Evolutionary conservation across 2,113 vertebrate species (phyloP), one percentile per base, ranked within the genome.

Genomic region (Neoarius graeffei): DNA sequence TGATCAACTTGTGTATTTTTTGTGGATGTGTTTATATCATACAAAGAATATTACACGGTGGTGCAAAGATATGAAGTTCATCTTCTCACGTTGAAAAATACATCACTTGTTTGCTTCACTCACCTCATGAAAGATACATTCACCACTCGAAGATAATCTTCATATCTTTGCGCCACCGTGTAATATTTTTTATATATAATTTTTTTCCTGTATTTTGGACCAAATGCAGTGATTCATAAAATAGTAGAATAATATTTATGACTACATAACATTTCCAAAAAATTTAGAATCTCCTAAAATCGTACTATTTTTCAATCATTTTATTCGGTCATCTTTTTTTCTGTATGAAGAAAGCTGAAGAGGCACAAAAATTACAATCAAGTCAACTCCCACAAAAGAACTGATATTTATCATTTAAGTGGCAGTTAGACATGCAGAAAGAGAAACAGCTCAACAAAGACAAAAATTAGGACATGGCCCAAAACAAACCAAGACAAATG

Each of bases 361-460:
- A 56, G 11, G 5, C 14, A 79, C 59, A 54, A 77, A 77, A 59
- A 50, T 5, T 35, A 64, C 52, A 25, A 59, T 83, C 69, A 67
- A 79, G 60, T 67, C 50, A 9, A 35, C 27, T 80, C 30, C 50
- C 62, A 59, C 76, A 84, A 76, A 80, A 79, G 7, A 62, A 81
- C 17, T 35, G 25, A 11, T 1, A 71, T 84, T 83, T 80, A 86
- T 80, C n/a, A 67, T 82, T 59, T n/a, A 83, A 64, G 59, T 60
- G 35, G 42, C 14, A 85, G 42, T 69, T 35, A 80, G 60, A 88
- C 87, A 89, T 83, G 85, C 64, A 74, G 17, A 30, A 48, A 62
- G 66, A 23, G 17, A 67, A 80, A 66, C 25, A 56, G 50, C 59
- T 59, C 76, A 80, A 89, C 76, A 85, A 20, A 73, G n/a, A 60